phyloP scores from a whole-genome alignment of 2,888 invertebrate genomes.

The Zeuzera pyrina region DNA sequence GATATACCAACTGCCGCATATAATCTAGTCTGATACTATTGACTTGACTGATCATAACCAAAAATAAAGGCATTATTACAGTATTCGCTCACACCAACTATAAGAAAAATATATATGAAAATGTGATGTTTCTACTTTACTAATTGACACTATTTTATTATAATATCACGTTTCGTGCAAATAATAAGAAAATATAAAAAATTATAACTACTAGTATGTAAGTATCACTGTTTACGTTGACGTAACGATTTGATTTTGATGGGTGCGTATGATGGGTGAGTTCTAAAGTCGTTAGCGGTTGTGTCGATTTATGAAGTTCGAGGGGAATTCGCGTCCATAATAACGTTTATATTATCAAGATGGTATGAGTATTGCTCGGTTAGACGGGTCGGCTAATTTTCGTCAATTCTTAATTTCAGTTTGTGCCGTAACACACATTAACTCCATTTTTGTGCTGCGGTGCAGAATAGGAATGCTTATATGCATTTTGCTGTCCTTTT shows the following conservation, averaged over 20 bases:
- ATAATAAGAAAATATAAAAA: conserved; percentile 43
- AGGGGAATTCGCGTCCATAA: too few species aligned
- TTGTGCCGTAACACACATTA: conserved; percentile 23
- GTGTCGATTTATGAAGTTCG: too few species aligned
- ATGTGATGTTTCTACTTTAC: conserved; percentile 58
- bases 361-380: conserved; percentile 10
- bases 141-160: conserved; percentile 62
- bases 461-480: too few species aligned
- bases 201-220: conserved; percentile 57
- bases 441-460: conserved; percentile 20
- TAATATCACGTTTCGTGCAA: conserved; percentile 50
- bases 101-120: conserved; percentile 23
- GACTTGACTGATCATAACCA: too few species aligned
- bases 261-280: too few species aligned
- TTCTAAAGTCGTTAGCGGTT: background rate
- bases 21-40: too few species aligned
- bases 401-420: conserved; percentile 46
- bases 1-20: too few species aligned
- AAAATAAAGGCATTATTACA: too few species aligned
- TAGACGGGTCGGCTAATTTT: conserved; percentile 25
- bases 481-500: too few species aligned
- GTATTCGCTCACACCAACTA: conserved; percentile 51
- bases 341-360: conserved; percentile 11
- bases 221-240: conserved; percentile 56
- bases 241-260: too few species aligned